These are phyloP conservation scores for Lineus longissimus DNA, from an alignment of 1,140 invertebrate genomes.

Conservation along the genomic window DNA sequence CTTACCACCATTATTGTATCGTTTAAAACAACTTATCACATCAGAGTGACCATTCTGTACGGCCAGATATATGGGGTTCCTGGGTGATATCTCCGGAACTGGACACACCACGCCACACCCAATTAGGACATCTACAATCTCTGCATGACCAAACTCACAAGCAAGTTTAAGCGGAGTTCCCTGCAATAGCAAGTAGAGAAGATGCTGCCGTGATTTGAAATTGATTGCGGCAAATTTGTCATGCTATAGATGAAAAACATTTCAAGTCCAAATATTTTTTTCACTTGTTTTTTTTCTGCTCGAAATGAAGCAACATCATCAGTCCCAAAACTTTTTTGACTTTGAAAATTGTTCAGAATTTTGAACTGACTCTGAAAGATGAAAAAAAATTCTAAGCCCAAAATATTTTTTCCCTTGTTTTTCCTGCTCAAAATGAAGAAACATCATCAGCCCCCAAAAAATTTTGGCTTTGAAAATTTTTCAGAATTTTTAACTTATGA, in stretches of 20 bases:
- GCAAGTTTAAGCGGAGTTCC: slow-evolving; percentile 4
- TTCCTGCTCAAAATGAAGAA: not conserved
- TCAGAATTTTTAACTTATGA: no score
- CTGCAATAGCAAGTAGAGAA: not conserved
- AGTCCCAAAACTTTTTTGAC: no score
- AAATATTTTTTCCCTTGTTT: not conserved
- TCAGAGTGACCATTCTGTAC: not conserved
- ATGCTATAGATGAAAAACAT: no score
- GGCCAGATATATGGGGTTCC: not conserved
- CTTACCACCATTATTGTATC: not conserved
- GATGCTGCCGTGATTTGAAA: not conserved
- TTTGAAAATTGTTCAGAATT: no score
- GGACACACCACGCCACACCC: not conserved
- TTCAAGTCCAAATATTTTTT: no score
- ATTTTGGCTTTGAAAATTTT: no score
- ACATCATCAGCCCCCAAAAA: no score
- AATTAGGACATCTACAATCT: not conserved
- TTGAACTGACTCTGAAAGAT: no score
- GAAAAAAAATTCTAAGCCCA: not conserved
- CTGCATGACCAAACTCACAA: not conserved
- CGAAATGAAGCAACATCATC: no score
- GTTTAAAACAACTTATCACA: not conserved
- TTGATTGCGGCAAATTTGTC: no score
- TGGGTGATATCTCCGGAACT: not conserved
- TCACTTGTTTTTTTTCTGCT: no score